phyloP scores from a whole-genome alignment of 2,113 vertebrate genomes.

The Rhinoderma darwinii region DNA sequence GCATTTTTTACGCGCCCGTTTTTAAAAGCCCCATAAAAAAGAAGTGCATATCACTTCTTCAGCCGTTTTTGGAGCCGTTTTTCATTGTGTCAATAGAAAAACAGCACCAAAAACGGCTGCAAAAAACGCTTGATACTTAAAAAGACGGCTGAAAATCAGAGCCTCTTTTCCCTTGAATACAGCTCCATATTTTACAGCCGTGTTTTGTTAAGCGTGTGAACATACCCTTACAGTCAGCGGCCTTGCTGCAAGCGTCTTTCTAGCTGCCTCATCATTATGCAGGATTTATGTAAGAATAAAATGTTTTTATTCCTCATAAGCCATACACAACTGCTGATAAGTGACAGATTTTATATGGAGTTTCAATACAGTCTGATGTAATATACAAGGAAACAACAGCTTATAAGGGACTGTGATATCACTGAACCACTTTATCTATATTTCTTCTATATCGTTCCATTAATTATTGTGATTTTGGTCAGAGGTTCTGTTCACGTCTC shows the following conservation, averaged over 20 bases:
- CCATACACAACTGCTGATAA: background rate
- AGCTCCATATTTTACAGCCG: too few relatives aligned
- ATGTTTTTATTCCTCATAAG: background rate
- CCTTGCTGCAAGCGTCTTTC: background rate
- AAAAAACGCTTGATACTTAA: too few relatives aligned
- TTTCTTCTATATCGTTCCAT: background rate
- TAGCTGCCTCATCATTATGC: constrained; percentile 5
- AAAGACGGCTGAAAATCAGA: too few relatives aligned
- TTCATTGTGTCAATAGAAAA: too few relatives aligned
- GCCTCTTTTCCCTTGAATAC: too few relatives aligned
- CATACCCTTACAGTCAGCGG: background rate
- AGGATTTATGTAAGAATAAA: background rate
- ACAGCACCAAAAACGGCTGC: too few relatives aligned
- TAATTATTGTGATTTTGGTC: background rate
- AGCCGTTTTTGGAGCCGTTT: too few relatives aligned
- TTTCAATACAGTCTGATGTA: background rate
- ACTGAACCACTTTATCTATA: background rate
- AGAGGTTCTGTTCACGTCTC: background rate
- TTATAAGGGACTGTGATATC: background rate
- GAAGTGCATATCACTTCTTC: too few relatives aligned
- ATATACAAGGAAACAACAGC: background rate
- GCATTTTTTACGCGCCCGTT: too few relatives aligned
- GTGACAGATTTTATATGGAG: background rate
- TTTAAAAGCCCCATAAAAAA: too few relatives aligned
- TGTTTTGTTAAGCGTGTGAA: too few relatives aligned